Base-by-base conservation (phyloP, 2,113 vertebrate species). In the Thunnus thynnus region DNA sequence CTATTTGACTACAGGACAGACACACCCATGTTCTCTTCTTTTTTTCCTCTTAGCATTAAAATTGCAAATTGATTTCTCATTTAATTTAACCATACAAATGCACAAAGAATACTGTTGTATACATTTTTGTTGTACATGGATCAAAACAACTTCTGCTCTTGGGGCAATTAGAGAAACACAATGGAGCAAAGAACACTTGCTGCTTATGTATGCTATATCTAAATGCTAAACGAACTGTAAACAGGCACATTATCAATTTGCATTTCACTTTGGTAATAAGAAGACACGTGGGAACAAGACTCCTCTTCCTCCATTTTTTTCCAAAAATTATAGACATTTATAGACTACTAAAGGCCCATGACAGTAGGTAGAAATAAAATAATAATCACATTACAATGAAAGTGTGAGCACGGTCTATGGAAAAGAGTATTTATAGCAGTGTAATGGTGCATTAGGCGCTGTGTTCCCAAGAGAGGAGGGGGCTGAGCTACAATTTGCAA, bases 361-460 rank as follows among this genome's bases (percentile, higher is more conserved):
- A 61, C 48, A 61, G 76, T n/a, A 27, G 69, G 63, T 22, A 30
- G 74, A 56, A 83, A 88, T 88, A 64, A 89, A 91, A 84, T 79
- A 82, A 88, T 83, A 85, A 89, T 89, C 82, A 61, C 27, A 44
- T 25, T 55, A 80, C 41, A 69, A 80, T 80, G 64, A 65, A 82
- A 82, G 48, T 62, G 56, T 66, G 68, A 73, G 58, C 13, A 36
- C 11, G 22, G 70, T 76, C 68, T 52, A 64, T 65, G 77, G 71
- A 78, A 56, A 65, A 32, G 69, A 54, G 52, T 88, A 92, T 91
- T 91, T 88, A 89, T 91, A 86, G 86, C 48, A 9, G 54, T 25
- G 47, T 71, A 76, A 78, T 61, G 74, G 77, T 89, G 85, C 90
- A 89, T 92, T 89, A 88, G 82, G 72, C 64, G 2, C 13, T 1